Conservation (phyloP, 2,888 invertebrate genomes). For the Drosophila rubida region DNA sequence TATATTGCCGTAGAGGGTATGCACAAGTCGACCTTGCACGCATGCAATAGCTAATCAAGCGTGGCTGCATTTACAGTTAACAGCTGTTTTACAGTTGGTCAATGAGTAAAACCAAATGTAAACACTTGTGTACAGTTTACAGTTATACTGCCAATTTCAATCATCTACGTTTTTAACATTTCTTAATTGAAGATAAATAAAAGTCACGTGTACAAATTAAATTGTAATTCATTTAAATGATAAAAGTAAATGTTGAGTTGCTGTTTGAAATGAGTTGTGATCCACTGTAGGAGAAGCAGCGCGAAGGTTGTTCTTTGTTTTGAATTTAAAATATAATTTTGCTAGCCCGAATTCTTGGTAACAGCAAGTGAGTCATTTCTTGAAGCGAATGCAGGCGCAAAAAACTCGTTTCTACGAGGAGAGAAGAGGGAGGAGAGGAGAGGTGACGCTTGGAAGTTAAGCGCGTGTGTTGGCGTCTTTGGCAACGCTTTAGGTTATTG, state of each 20-base stretch:
- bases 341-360: constrained; percentile 5
- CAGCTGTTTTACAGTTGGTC: neutral
- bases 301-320: neutral
- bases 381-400: constrained; percentile 1
- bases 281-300: neutral
- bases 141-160: too few relatives aligned
- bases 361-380: constrained; percentile 10
- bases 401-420: constrained; percentile 5
- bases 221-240: too few relatives aligned
- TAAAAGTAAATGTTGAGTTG: too few relatives aligned
- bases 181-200: too few relatives aligned
- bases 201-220: too few relatives aligned
- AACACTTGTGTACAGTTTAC: neutral
- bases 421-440: neutral
- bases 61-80: neutral
- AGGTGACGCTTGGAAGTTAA: neutral
- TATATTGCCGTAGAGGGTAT: constrained; percentile 9
- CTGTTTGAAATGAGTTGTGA: neutral
- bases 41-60: neutral
- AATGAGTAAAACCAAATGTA: neutral
- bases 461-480: constrained; percentile 34
- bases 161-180: too few relatives aligned
- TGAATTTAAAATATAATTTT: neutral
- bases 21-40: constrained; percentile 1
- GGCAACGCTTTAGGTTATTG: constrained; percentile 29